These are phyloP conservation scores for Onchidella celtica DNA, from an alignment of 2,888 invertebrate species.

Conservation along the genomic window DNA sequence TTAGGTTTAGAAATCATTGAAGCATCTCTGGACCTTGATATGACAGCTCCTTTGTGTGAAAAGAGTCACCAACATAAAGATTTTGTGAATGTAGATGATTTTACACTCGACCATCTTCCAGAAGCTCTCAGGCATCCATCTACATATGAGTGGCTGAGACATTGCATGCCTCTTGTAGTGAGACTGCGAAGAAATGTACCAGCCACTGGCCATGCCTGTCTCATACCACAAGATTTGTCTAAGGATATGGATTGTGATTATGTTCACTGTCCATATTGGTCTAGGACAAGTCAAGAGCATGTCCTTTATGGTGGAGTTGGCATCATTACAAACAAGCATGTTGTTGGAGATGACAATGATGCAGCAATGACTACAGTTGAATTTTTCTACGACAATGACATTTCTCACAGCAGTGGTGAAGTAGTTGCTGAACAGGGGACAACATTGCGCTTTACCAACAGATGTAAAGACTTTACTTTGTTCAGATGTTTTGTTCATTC, in stretches of 20 bases:
- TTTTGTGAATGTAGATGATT: neutral
- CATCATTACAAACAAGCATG: constrained; percentile 42
- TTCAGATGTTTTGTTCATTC: constrained; percentile 20
- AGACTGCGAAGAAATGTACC: neutral
- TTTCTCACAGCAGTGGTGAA: neutral
- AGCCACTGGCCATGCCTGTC: constrained; percentile 26
- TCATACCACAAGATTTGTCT: neutral
- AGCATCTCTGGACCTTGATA: neutral
- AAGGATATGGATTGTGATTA: neutral
- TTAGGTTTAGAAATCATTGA: constrained; percentile 19
- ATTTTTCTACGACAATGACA: constrained; percentile 34
- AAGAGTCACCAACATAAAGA: constrained; percentile 30
- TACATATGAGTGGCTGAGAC: constrained; percentile 8
- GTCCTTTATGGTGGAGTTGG: constrained; percentile 17
- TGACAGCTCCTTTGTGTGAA: constrained; percentile 11
- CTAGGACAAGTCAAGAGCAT: neutral
- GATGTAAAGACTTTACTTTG: constrained; percentile 15
- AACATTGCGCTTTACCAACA: neutral
- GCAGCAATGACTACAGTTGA: constrained; percentile 27
- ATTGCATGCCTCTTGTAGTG: constrained; percentile 23
- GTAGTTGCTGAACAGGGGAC: constrained; percentile 1
- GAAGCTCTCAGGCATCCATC: neutral
- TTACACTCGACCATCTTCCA: constrained; percentile 8
- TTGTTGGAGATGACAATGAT: constrained; percentile 5
- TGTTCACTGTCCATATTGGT: neutral